Percentiles rank a stretch among this genome's conserved stretches.
phyloP scores from a whole-genome alignment of 2,113 vertebrate species.

The Mola mola region DNA sequence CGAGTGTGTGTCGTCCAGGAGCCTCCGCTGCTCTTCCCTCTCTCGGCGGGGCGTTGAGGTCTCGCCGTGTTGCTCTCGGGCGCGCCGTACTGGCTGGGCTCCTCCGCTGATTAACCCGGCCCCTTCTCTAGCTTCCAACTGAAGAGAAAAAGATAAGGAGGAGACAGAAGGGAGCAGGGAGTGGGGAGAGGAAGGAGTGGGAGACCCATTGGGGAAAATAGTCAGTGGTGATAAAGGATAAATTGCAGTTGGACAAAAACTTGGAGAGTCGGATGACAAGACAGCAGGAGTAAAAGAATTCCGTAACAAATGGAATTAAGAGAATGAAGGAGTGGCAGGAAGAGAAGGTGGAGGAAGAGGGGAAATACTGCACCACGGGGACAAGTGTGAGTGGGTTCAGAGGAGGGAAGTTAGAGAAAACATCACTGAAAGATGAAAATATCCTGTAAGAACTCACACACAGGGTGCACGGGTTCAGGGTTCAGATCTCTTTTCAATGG shows the following conservation, averaged over 20 bases:
- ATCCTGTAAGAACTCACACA: conserved; percentile 54
- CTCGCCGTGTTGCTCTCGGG: conserved; percentile 30
- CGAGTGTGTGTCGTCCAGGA: conserved; percentile 78
- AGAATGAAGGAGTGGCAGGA: conserved; percentile 77
- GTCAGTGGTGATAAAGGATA: conserved; percentile 21
- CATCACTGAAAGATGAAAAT: conserved; percentile 54
- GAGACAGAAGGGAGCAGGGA: conserved; percentile 11
- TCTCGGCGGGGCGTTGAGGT: conserved; percentile 67
- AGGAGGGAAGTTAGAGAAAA: conserved; percentile 43
- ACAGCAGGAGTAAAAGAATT: conserved; percentile 22
- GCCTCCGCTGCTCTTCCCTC: conserved; percentile 81
- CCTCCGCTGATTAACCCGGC: conserved; percentile 51
- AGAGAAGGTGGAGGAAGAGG: conserved; percentile 64
- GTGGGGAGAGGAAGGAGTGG: conserved; percentile 23
- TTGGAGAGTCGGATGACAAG: conserved; percentile 39
- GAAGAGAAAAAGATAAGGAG: conserved; percentile 33
- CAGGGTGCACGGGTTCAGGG: conserved; percentile 35
- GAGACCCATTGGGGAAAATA: conserved; percentile 29
- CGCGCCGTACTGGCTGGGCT: conserved; percentile 51
- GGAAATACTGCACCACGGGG: conserved; percentile 54
- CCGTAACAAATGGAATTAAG: conserved; percentile 60
- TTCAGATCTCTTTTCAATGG: conserved; percentile 48
- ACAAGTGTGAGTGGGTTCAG: conserved; percentile 66
- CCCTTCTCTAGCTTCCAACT: conserved; percentile 79
- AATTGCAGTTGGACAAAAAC: conserved; percentile 26